These are phyloP conservation scores for Balearica regulorum DNA, from an alignment of 2,797 vertebrate species.

Conservation along the genomic window DNA sequence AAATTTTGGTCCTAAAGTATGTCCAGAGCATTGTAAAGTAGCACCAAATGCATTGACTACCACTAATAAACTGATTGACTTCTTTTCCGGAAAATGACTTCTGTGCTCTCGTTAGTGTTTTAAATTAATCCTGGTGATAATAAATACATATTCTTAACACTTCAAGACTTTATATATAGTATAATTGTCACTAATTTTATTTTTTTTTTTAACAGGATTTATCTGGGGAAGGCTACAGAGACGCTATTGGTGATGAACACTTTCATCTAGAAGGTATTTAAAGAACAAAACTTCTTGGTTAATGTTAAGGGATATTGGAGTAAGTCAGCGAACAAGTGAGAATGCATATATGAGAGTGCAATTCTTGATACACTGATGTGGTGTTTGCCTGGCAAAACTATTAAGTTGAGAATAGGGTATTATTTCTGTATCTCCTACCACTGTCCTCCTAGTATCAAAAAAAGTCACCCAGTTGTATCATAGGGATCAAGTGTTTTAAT, in stretches of 20 bases:
- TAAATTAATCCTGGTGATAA: not conserved
- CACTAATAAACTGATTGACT: not conserved
- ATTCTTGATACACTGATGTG: not conserved
- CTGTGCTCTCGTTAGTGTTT: not conserved
- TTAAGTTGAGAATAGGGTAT: not conserved
- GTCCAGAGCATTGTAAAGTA: not conserved
- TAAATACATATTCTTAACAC: not conserved
- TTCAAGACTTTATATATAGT: not conserved
- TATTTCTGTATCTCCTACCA: not conserved
- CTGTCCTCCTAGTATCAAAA: not conserved
- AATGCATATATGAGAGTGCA: not conserved
- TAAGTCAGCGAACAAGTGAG: not conserved
- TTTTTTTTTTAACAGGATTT: conserved; percentile 79
- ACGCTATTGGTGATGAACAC: conserved; percentile 85
- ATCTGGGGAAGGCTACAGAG: conserved; percentile 84
- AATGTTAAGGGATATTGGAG: not conserved
- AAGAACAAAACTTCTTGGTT: not conserved
- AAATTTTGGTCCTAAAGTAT: not conserved
- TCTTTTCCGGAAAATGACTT: not conserved
- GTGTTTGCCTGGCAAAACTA: not conserved
- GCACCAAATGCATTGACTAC: not conserved
- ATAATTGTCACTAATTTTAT: not conserved
- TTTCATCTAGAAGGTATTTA: conserved; percentile 92
- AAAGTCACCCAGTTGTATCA: not conserved
- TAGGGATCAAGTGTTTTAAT: not conserved